Evolutionary conservation across 2,888 invertebrate species (phyloP).

Genomic region (Cheilosia vulpina): DNA sequence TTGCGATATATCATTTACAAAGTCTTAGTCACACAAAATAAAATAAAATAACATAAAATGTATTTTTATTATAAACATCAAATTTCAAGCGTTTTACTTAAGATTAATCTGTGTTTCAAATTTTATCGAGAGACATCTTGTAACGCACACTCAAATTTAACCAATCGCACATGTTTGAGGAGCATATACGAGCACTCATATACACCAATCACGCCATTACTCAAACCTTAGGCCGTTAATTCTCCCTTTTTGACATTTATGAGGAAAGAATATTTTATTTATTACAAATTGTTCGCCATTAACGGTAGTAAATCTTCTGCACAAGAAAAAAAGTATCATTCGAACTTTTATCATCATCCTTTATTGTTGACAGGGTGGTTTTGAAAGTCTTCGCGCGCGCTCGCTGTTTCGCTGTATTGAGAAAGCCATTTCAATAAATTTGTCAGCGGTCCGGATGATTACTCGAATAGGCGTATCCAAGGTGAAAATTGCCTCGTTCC

Average conservation of each 20-base stretch:
- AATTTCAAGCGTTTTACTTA: slow-evolving; percentile 25
- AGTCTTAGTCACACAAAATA: no score
- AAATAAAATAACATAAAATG: no score
- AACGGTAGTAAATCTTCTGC: slow-evolving; percentile 68
- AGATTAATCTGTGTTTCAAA: slow-evolving; percentile 22
- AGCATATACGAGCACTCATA: slow-evolving; percentile 19
- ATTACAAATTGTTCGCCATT: slow-evolving; percentile 75
- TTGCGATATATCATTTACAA: no score
- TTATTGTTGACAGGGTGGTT: slow-evolving; percentile 72
- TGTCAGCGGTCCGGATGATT: slow-evolving; percentile 69
- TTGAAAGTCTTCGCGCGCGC: slow-evolving; percentile 15
- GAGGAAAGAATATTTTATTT: slow-evolving; percentile 76
- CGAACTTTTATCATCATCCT: slow-evolving; percentile 74
- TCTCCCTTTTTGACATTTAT: slow-evolving; percentile 72
- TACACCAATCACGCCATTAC: slow-evolving; percentile 65
- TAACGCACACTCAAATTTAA: slow-evolving; percentile 9
- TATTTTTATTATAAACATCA: slow-evolving; percentile 14
- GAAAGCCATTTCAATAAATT: slow-evolving; percentile 74
- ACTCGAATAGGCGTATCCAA: slow-evolving; percentile 70
- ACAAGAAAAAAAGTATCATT: slow-evolving; percentile 53
- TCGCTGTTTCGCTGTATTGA: slow-evolving; percentile 55
- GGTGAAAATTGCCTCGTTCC: slow-evolving; percentile 74
- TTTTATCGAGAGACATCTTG: slow-evolving; percentile 6
- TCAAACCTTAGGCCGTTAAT: slow-evolving; percentile 65
- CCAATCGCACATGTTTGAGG: slow-evolving; percentile 39